Evolutionary conservation across 2,797 vertebrate species (phyloP), one percentile per base, ranked within the genome.

Genomic region (Gallinago stenura): DNA sequence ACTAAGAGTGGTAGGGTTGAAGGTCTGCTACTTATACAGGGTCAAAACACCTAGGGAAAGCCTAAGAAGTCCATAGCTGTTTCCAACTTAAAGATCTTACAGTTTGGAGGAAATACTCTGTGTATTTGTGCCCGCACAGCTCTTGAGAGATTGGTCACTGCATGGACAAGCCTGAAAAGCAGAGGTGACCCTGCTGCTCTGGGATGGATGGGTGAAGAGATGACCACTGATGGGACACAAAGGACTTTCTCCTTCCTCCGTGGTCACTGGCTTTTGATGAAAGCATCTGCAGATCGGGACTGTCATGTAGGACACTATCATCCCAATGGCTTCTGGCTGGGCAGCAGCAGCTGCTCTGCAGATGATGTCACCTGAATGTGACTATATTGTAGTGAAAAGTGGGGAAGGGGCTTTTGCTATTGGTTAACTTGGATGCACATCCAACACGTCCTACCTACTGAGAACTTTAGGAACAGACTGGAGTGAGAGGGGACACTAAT

Each of bases 291-390:
- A 81, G 53, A 20, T 20, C 17, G 7, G 19, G 37, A 18, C n/a
- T 48, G 24, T 31, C 24, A 11, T 2, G 9, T 14, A 33, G 89
- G 28, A 53, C 17, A 18, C 18, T 10, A 4, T 54, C 50, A 6
- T 76, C 31, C 31, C 33, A 31, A 9, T 3, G n/a, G 46, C 69
- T 76, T 30, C 51, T 91, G 89, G 37, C 41, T 51, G 61, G 46
- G 45, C 13, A 35, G 85, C 71, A 89, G 87, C 73, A 81, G 69
- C 73, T 76, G 35, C 39, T 65, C 58, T 84, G 66, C 33, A 77
- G 16, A 19, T 2, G 2, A 7, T 37, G 22, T 41, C 53, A 64
- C 58, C 41, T 20, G 43, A 21, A 37, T 16, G 51, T 46, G 57
- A 17, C 56, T 19, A 2, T 2, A 0, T 16, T 16, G 37, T 21